phyloP scores from a whole-genome alignment of 2,797 vertebrate species.

The Esox masquinongy region DNA sequence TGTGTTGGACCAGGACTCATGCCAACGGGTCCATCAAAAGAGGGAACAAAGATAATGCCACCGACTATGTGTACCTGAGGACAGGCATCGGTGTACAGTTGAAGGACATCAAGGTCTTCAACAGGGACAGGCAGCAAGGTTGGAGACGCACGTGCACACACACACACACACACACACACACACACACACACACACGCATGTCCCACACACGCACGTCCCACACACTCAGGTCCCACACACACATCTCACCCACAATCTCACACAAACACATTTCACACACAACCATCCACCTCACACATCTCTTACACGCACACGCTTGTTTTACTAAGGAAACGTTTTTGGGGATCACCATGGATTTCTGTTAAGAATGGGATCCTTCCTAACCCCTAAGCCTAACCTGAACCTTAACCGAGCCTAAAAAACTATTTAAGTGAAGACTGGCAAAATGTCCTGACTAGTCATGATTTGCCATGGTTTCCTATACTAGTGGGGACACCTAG shows the following conservation, averaged over 20 bases:
- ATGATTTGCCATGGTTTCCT: too few species aligned
- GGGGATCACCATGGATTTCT: too few species aligned
- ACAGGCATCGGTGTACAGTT: conserved; percentile 95
- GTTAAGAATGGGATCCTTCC: too few species aligned
- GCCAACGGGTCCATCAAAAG: conserved; percentile 98
- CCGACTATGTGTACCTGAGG: conserved; percentile 88
- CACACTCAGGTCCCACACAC: too few species aligned
- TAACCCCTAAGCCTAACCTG: too few species aligned
- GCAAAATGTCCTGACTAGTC: too few species aligned
- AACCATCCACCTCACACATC: not conserved
- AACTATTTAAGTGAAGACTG: too few species aligned
- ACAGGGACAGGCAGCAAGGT: conserved; percentile 93
- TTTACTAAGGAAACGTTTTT: not conserved
- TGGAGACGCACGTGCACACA: not conserved
- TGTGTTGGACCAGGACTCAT: conserved; percentile 82
- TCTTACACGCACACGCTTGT: not conserved
- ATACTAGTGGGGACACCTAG: too few species aligned
- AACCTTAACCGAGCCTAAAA: too few species aligned
- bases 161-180: not conserved
- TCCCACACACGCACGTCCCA: conserved; percentile 2
- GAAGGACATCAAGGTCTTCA: conserved; percentile 99
- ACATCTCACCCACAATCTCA: too few species aligned
- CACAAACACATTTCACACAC: not conserved
- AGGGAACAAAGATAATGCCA: conserved; percentile 93
- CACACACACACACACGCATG: not conserved